phyloP scores from a whole-genome alignment of 2,113 vertebrate genomes.

The Mixornis gularis region DNA sequence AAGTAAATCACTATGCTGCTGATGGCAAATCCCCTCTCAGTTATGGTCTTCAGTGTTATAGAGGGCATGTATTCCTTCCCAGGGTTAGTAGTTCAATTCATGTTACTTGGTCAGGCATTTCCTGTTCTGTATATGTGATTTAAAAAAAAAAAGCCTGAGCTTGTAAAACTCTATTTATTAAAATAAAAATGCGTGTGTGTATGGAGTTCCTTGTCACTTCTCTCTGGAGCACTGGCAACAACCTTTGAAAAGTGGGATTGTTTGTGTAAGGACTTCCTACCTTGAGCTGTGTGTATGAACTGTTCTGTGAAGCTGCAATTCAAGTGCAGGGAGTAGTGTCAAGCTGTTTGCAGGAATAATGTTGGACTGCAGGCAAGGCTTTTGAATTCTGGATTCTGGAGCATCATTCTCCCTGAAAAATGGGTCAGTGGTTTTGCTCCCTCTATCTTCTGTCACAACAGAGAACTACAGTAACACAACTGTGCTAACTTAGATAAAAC shows the following conservation, averaged over 20 bases:
- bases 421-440: background rate
- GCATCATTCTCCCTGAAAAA: background rate
- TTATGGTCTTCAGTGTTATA: background rate
- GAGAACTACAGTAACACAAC: background rate
- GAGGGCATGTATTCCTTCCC: slow-evolving; percentile 2
- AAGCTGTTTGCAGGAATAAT: rapidly evolving
- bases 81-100: background rate
- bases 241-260: background rate
- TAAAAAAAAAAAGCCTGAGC: slow-evolving; percentile 13
- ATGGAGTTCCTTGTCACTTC: background rate
- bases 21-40: background rate
- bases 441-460: background rate
- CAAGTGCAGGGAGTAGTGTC: background rate
- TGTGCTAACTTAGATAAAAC: background rate
- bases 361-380: background rate
- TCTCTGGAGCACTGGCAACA: background rate
- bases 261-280: background rate
- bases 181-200: slow-evolving; percentile 56
- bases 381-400: background rate
- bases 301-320: background rate
- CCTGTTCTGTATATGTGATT: slow-evolving; percentile 69
- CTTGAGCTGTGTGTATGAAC: background rate
- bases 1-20: background rate
- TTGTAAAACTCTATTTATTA: slow-evolving; percentile 68
- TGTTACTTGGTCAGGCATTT: slow-evolving; percentile 13